Evolutionary conservation across 2,113 vertebrate species (phyloP).

Genomic region (Cricetomys ansorgei): DNA sequence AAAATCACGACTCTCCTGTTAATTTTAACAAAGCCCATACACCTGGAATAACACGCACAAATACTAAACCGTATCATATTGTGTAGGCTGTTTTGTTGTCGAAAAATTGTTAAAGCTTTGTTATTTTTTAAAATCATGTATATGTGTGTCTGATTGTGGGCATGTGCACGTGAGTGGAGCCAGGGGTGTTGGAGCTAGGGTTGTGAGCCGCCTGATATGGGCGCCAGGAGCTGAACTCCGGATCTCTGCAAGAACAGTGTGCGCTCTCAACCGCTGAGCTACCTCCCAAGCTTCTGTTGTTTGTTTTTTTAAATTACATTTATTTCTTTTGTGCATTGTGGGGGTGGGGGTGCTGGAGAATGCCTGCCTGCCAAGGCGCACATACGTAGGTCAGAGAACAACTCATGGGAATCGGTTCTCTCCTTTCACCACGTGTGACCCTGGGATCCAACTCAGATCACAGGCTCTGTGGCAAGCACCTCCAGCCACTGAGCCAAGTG

Average conservation of each 20-base stretch:
- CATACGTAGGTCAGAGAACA: background rate
- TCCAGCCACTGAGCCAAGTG: background rate
- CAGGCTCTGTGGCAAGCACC: background rate
- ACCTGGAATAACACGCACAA: background rate
- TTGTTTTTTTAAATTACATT: background rate
- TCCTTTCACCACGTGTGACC: background rate
- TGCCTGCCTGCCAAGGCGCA: background rate
- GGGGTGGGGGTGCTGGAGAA: too few species aligned
- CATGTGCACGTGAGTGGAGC: background rate
- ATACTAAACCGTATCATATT: background rate
- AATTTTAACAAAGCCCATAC: background rate
- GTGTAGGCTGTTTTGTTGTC: background rate
- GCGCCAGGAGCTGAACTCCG: background rate
- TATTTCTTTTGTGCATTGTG: background rate
- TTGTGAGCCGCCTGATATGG: background rate
- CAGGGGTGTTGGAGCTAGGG: background rate
- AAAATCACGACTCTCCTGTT: background rate
- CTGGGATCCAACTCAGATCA: background rate
- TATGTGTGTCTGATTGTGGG: too few species aligned
- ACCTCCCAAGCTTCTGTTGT: background rate
- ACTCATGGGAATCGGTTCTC: background rate
- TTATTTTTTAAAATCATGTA: background rate
- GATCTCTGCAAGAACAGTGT: background rate
- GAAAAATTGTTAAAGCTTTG: background rate
- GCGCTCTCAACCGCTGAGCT: background rate